phyloP scores from a whole-genome alignment of 2,888 invertebrate species.

The Cacoxenus indagator region DNA sequence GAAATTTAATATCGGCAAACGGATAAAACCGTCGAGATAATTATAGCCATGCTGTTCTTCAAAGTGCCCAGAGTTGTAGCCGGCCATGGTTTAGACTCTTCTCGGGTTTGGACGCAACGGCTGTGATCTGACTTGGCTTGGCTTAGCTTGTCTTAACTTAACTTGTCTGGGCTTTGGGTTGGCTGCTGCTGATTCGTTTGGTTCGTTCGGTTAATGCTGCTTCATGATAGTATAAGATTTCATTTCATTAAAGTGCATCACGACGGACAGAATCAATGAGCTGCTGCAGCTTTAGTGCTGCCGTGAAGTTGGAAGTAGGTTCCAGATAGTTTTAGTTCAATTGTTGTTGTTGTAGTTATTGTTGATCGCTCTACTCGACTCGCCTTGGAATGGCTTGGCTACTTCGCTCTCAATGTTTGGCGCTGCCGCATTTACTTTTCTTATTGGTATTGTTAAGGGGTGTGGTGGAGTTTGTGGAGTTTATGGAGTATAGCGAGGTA shows the following conservation, averaged over 20 bases:
- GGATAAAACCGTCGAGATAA: slow-evolving; percentile 63
- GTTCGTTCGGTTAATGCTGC: slow-evolving; percentile 51
- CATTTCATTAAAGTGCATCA: slow-evolving; percentile 71
- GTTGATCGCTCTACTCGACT: slow-evolving; percentile 46
- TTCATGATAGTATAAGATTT: slow-evolving; percentile 69
- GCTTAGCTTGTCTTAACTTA: background rate
- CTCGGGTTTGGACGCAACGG: too few relatives aligned
- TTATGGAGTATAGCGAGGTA: slow-evolving; percentile 29
- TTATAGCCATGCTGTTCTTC: slow-evolving; percentile 63
- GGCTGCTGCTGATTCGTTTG: slow-evolving; percentile 19
- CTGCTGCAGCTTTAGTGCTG: slow-evolving; percentile 32
- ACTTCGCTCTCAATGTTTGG: too few relatives aligned
- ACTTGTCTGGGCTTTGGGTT: slow-evolving; percentile 21
- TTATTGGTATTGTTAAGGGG: slow-evolving; percentile 12
- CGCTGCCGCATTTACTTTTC: slow-evolving; percentile 16
- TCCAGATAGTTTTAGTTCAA: slow-evolving; percentile 28
- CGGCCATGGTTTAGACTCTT: slow-evolving; percentile 21
- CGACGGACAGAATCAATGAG: slow-evolving; percentile 49
- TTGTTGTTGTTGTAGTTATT: slow-evolving; percentile 55
- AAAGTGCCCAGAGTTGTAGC: slow-evolving; percentile 55
- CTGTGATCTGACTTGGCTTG: slow-evolving; percentile 21
- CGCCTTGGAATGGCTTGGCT: too few relatives aligned
- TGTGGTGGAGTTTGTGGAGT: slow-evolving; percentile 46
- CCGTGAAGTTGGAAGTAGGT: background rate
- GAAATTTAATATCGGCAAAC: slow-evolving; percentile 70